Evolutionary conservation across 2,888 invertebrate species (phyloP).

Genomic region (Acanthosepion pharaonis): DNA sequence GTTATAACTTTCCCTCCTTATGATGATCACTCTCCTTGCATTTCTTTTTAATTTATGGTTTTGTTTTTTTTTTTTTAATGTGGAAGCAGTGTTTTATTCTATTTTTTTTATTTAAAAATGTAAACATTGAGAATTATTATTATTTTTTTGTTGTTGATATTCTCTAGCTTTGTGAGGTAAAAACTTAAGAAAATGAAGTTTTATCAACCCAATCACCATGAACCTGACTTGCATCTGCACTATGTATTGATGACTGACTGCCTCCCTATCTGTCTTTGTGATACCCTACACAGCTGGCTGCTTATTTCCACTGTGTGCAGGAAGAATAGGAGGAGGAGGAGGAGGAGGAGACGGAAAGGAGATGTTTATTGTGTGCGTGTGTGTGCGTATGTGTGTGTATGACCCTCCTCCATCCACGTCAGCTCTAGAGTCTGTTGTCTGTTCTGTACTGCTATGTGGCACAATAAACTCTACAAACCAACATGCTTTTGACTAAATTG

Average conservation of each 20-base stretch:
- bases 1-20: background rate
- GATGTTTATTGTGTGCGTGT: slow-evolving; percentile 1
- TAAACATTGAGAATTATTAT: background rate
- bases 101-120: background rate
- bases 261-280: slow-evolving; percentile 2
- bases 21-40: too few relatives aligned
- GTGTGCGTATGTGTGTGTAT: background rate
- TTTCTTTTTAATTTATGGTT: background rate
- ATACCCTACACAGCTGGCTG: slow-evolving; percentile 15
- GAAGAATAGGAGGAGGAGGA: background rate
- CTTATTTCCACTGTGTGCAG: slow-evolving; percentile 8
- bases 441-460: slow-evolving; percentile 33
- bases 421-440: slow-evolving; percentile 33
- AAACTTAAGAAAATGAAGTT: background rate
- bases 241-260: background rate
- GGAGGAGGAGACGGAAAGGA: background rate
- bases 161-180: background rate
- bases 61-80: background rate
- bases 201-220: background rate
- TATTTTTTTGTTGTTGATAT: background rate
- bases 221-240: background rate
- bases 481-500: background rate
- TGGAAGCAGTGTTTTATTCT: background rate
- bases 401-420: slow-evolving; percentile 33
- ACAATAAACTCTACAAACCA: slow-evolving; percentile 33